These are phyloP conservation scores for Sylvietta virens DNA, from an alignment of 2,113 vertebrate species.

Conservation along the genomic window DNA sequence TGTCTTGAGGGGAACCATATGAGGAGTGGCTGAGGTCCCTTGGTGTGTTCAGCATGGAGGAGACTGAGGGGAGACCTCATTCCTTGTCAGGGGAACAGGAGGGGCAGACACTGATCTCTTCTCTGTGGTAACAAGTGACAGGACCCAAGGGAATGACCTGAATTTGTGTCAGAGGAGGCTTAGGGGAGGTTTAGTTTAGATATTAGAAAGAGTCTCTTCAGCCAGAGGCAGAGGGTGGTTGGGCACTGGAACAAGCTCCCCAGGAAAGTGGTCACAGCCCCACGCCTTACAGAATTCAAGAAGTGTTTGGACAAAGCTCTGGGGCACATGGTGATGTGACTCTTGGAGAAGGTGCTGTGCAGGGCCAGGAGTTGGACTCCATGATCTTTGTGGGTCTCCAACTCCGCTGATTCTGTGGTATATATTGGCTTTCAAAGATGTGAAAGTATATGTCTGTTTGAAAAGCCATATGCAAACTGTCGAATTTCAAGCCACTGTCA, in stretches of 20 bases:
- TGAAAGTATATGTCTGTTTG: not conserved
- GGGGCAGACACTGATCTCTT: too few species aligned
- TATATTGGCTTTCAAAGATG: not conserved
- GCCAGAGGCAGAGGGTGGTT: not conserved
- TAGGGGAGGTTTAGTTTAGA: not conserved
- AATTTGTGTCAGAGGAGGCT: not conserved
- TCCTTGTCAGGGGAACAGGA: not conserved
- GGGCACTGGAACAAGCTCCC: not conserved
- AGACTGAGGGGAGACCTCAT: not conserved
- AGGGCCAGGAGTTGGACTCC: not conserved
- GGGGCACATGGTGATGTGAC: fast-evolving
- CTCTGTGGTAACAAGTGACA: not conserved
- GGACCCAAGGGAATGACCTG: not conserved
- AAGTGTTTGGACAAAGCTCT: not conserved
- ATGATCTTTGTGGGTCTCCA: not conserved
- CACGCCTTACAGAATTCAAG: not conserved
- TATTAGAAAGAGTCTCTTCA: not conserved
- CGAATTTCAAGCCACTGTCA: not conserved
- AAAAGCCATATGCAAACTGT: not conserved
- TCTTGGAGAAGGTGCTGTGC: not conserved
- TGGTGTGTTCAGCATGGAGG: not conserved
- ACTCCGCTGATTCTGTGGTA: not conserved
- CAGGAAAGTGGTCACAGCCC: not conserved
- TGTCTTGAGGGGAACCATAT: not conserved
- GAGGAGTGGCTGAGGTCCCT: not conserved